Evolutionary conservation across 2,797 vertebrate species (phyloP).

Genomic region (Stomatorhinus walkeri): DNA sequence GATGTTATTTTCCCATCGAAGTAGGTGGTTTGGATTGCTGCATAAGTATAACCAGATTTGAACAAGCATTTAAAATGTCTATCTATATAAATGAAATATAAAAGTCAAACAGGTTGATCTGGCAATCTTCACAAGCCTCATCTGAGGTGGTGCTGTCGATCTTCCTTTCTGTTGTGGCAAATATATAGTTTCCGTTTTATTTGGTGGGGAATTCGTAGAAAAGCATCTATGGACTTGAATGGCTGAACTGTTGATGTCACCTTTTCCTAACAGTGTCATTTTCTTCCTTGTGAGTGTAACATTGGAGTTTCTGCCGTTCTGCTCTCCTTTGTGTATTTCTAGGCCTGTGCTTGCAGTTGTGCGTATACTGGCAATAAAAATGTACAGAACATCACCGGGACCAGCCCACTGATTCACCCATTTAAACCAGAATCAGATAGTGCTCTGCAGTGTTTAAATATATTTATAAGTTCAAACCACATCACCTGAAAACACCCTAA

Average conservation of each 20-base stretch:
- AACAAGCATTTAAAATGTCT: constrained; percentile 9
- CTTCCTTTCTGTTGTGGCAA: constrained; percentile 47
- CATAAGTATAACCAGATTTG: neutral
- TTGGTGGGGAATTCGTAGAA: constrained; percentile 56
- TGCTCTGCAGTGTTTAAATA: neutral
- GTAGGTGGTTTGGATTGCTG: neutral
- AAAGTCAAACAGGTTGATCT: constrained; percentile 16
- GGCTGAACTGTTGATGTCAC: constrained; percentile 25
- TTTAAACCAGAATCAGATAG: neutral
- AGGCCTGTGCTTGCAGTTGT: constrained; percentile 71
- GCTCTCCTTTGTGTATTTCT: constrained; percentile 64
- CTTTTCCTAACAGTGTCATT: constrained; percentile 37
- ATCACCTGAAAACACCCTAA: neutral
- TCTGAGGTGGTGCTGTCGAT: constrained; percentile 33
- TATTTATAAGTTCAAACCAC: neutral
- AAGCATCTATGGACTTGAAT: constrained; percentile 56
- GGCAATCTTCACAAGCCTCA: constrained; percentile 32
- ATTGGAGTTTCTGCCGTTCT: constrained; percentile 62
- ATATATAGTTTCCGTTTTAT: constrained; percentile 39
- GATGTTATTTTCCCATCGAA: neutral
- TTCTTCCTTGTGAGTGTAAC: constrained; percentile 53
- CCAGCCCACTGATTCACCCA: constrained; percentile 7
- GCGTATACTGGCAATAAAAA: constrained; percentile 78
- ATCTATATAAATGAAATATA: constrained; percentile 19
- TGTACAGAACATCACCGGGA: constrained; percentile 60